Base-by-base conservation (phyloP, 1,140 invertebrate species). In the Nomia melanderi region DNA sequence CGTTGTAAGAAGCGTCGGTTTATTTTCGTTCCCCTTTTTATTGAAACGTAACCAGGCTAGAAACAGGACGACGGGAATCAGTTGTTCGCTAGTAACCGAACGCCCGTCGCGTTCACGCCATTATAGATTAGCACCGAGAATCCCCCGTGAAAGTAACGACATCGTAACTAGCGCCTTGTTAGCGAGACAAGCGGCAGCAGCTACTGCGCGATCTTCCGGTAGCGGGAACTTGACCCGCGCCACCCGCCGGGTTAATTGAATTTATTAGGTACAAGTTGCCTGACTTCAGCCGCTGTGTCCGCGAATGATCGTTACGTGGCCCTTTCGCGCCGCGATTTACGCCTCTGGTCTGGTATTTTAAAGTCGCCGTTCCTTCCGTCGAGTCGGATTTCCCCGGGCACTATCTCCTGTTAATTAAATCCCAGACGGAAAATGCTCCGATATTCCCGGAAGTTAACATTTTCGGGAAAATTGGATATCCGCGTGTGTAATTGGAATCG, bases 91-190 rank as follows among this genome's bases (percentile, higher is more conserved):
- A n/a, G 73, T 17, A 75, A 75, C n/a, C 27, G 27, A 36, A 75
- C 20, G 17, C 54, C 12, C 2, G 4, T n/a, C 2, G 29, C 4
- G 41, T 77, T 77, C 53, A 27, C 67, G 57, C 27, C 41, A 25
- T 77, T 77, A 70, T 71, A 71, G 56, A 77, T 70, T 62, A 71
- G 54, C 57, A 71, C 73, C 76, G 50, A 23, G 47, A 47, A 29
- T 75, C 31, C 78, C 75, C 77, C 65, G 63, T 75, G 71, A 80
- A 84, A 84, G 71, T 77, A 78, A 82, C 63, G 79, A 74, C 73
- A 66, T 72, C 73, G 86, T 85, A 87, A 85, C 86, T 84, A 84
- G 82, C 71, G 79, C 78, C 83, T 87, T 85, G 84, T 87, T 87
- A 87, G 83, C 77, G 64, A 63, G 86, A 86, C 76, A 83, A 63